Percentiles rank a stretch among this genome's conserved stretches.
phyloP scores from a whole-genome alignment of 2,113 vertebrate genomes.

The Rhizomys pruinosus region DNA sequence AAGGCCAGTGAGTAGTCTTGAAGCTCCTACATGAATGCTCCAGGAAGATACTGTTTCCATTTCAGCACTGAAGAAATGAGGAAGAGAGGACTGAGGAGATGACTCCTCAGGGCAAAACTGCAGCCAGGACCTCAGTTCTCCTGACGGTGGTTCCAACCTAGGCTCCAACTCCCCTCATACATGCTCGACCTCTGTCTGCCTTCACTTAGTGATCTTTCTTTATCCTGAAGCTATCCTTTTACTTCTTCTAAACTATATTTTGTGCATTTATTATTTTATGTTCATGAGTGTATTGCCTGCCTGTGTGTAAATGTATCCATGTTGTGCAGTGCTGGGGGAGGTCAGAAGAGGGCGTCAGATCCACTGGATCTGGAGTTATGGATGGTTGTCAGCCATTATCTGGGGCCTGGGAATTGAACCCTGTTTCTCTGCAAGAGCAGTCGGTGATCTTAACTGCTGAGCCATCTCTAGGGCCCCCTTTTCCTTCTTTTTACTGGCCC shows the following conservation, averaged over 20 bases:
- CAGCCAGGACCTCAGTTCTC: neutral
- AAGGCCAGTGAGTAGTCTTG: neutral
- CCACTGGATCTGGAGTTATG: no score
- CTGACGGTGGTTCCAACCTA: neutral
- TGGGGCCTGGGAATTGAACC: no score
- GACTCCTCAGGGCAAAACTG: neutral
- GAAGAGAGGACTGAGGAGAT: neutral
- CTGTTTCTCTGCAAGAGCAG: no score
- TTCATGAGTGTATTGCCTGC: no score
- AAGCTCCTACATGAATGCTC: neutral
- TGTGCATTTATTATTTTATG: no score
- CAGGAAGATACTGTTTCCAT: neutral
- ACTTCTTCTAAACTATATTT: neutral
- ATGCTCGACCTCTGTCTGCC: rapidly evolving
- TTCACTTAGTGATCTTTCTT: neutral
- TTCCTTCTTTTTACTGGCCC: neutral
- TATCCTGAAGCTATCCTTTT: neutral
- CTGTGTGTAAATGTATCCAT: no score
- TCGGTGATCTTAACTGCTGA: no score
- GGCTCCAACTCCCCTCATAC: neutral
- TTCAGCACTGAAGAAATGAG: neutral
- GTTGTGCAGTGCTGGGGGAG: no score
- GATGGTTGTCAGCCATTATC: no score
- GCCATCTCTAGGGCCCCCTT: no score
- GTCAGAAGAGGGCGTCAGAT: no score